A percentile compares a stretch with the other conserved stretches of the same genome.
phyloP scores from a whole-genome alignment of 2,797 vertebrate genomes.

The Xyrichtys novacula region DNA sequence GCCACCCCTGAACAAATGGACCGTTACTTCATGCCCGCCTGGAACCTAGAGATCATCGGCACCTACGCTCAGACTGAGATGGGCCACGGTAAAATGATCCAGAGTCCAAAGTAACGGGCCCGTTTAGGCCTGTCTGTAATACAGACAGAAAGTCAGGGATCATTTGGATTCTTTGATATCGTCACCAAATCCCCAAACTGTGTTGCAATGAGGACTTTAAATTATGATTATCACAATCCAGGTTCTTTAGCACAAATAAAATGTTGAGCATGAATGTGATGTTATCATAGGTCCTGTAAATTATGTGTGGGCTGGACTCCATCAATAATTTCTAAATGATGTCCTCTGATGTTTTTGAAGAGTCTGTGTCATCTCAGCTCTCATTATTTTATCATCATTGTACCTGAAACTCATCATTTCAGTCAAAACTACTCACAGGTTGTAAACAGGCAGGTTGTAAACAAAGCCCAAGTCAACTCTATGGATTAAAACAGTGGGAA shows the following conservation, averaged over 20 bases:
- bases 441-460: background rate
- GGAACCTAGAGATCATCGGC: conserved; percentile 99
- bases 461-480: background rate
- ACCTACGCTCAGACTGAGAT: conserved; percentile 99
- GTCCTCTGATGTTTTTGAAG: too few relatives aligned
- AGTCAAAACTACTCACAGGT: background rate
- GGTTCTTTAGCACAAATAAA: background rate
- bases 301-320: background rate
- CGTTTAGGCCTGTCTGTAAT: background rate
- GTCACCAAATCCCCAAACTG: too few relatives aligned
- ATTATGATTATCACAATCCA: too few relatives aligned
- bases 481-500: background rate
- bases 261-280: background rate
- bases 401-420: background rate
- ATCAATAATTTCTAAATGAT: too few relatives aligned
- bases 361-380: background rate
- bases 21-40: conserved; percentile 96
- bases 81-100: conserved; percentile 93
- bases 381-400: background rate
- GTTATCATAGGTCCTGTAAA: background rate
- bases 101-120: conserved; percentile 16
- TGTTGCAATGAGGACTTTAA: too few relatives aligned
- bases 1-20: conserved; percentile 96
- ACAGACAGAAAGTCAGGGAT: background rate
- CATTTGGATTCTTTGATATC: background rate